These are phyloP conservation scores for Platygyra sinensis DNA, from an alignment of 64 coral and sea anemone genomes.

Conservation along the genomic window DNA sequence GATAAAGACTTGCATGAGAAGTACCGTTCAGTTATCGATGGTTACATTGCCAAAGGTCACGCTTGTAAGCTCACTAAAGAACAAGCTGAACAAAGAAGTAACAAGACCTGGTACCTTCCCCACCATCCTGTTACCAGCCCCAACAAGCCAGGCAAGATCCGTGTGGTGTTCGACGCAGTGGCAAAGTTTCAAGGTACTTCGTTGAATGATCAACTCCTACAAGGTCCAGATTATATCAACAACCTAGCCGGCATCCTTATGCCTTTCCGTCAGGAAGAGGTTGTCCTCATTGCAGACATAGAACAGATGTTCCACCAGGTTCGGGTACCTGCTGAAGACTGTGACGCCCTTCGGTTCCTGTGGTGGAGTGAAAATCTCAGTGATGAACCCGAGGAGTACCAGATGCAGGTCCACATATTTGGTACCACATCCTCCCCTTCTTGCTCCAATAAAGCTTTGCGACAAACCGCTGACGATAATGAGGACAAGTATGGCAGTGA, in stretches of 20 bases:
- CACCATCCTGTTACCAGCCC: constrained; percentile 37
- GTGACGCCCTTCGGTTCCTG: constrained; percentile 26
- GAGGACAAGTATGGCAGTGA: constrained; percentile 17
- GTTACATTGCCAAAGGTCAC: not conserved
- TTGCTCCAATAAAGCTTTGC: constrained; percentile 48
- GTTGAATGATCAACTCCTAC: constrained; percentile 22
- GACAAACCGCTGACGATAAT: constrained; percentile 39
- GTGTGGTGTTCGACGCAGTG: constrained; percentile 22
- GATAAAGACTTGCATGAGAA: not conserved
- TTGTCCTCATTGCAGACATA: constrained; percentile 31
- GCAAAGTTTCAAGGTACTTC: constrained; percentile 35
- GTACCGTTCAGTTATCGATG: not conserved
- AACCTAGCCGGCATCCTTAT: constrained; percentile 12
- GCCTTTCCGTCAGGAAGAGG: constrained; percentile 23
- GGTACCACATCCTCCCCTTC: constrained; percentile 49
- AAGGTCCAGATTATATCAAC: constrained; percentile 56
- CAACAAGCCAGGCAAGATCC: constrained; percentile 27
- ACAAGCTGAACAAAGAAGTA: constrained; percentile 6
- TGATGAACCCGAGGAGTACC: constrained; percentile 33
- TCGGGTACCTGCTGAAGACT: constrained; percentile 1
- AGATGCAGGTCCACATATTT: constrained; percentile 61
- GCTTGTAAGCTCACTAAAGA: constrained; percentile 10
- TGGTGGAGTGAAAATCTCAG: constrained; percentile 14
- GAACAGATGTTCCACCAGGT: constrained; percentile 22
- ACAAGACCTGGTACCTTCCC: constrained; percentile 42